A percentile compares a stretch with the other conserved stretches of the same genome.
Conservation (phyloP, 2,888 invertebrate species). For the Drosophila borborema region DNA sequence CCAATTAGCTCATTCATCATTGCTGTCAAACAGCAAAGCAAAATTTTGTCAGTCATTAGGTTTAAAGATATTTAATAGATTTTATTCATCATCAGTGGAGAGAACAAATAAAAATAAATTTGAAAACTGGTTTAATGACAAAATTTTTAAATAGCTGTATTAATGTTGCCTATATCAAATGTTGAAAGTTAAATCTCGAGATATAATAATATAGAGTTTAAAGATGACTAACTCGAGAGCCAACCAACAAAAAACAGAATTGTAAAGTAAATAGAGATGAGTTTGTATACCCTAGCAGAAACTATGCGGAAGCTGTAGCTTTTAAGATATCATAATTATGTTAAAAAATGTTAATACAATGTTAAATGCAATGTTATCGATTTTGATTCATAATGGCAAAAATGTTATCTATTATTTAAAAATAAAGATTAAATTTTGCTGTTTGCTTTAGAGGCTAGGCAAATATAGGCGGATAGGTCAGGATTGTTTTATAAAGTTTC, state of each 20-base stretch:
- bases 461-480: too few species aligned
- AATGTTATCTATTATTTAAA: too few species aligned
- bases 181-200: background rate
- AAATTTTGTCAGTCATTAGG: conserved; percentile 14
- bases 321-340: too few species aligned
- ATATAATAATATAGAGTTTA: too few species aligned
- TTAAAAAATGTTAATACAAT: too few species aligned
- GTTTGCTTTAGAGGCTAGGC: too few species aligned
- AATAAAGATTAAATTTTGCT: too few species aligned
- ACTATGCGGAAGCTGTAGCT: too few species aligned
- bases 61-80: background rate
- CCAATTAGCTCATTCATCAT: conserved; percentile 14
- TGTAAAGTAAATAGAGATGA: background rate
- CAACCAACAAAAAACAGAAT: background rate
- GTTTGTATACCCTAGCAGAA: background rate
- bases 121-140: conserved; percentile 5
- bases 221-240: too few species aligned
- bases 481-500: too few species aligned
- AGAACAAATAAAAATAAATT: background rate
- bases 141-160: background rate
- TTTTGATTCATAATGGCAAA: too few species aligned
- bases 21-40: background rate
- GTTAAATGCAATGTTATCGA: too few species aligned
- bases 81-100: background rate
- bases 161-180: background rate